Evolutionary conservation across 2,113 vertebrate genomes (phyloP).

Genomic region (Ophthalmolycus amberensis): DNA sequence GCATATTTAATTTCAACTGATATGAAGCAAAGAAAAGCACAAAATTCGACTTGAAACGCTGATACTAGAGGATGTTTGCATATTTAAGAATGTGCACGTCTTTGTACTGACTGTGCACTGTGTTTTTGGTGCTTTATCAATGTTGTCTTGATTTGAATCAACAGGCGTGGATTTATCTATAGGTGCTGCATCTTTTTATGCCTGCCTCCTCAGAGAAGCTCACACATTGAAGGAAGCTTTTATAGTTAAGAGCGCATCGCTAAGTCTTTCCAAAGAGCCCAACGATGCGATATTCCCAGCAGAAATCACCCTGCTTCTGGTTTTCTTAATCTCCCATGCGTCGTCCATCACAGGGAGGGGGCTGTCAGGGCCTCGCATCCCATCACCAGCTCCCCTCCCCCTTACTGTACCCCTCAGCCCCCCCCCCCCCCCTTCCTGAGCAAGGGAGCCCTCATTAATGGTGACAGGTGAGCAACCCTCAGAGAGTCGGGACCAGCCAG

Average conservation of each 20-base stretch:
- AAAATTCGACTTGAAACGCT: not conserved
- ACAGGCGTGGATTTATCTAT: not conserved
- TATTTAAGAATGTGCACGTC: not conserved
- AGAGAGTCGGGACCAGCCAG: constrained; percentile 40
- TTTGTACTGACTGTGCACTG: not conserved
- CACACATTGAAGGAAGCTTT: not conserved
- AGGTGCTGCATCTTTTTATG: not conserved
- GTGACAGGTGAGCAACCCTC: constrained; percentile 75
- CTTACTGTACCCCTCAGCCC: not conserved
- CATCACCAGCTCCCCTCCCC: constrained; percentile 27
- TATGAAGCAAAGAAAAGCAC: not conserved
- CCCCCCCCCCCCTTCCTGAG: constrained; percentile 2
- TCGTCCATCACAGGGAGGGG: constrained; percentile 51
- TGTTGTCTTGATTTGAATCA: constrained; percentile 8
- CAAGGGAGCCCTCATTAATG: constrained; percentile 65
- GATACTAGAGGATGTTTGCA: not conserved
- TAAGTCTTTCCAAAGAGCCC: constrained; percentile 33
- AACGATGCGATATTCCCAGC: constrained; percentile 16
- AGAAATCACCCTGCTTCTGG: constrained; percentile 49
- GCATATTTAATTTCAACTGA: not conserved
- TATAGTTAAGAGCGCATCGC: not conserved
- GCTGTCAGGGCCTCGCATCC: constrained; percentile 35
- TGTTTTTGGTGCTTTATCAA: not conserved
- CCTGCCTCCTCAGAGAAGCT: not conserved
- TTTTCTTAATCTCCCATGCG: constrained; percentile 56